Percentiles rank a stretch among this genome's conserved stretches.
These are phyloP conservation scores for Drosophila imparisetae DNA, from an alignment of 2,888 invertebrate genomes.

Conservation along the genomic window DNA sequence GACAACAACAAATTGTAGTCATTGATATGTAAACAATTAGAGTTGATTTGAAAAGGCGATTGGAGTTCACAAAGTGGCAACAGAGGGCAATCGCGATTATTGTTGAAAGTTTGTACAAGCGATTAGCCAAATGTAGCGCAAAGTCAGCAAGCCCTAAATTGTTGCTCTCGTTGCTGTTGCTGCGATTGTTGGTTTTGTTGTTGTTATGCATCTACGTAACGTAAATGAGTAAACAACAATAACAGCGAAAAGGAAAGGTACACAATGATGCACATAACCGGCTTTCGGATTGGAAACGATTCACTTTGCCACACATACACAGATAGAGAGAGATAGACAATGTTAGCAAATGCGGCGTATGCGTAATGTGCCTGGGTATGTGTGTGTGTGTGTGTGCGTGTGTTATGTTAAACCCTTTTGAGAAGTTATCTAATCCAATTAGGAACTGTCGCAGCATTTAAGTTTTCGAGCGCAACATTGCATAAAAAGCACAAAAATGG, in stretches of 20 bases:
- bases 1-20: conserved; percentile 38
- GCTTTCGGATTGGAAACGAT: conserved; percentile 61
- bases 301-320: conserved; percentile 40
- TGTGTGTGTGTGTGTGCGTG: not conserved
- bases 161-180: conserved; percentile 18
- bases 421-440: conserved; percentile 78
- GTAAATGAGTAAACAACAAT: conserved; percentile 58
- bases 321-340: not conserved
- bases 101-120: conserved; percentile 74
- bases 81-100: conserved; percentile 48
- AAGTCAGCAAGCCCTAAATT: conserved; percentile 20
- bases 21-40: conserved; percentile 78
- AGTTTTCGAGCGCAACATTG: conserved; percentile 61
- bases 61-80: conserved; percentile 63
- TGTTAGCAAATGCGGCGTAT: conserved; percentile 41
- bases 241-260: conserved; percentile 54
- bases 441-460: conserved; percentile 72
- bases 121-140: conserved; percentile 69
- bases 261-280: conserved; percentile 68
- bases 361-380: conserved; percentile 39
- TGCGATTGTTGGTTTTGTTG: conserved; percentile 16
- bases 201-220: conserved; percentile 63
- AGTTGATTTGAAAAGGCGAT: conserved; percentile 72
- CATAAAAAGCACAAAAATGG: conserved; percentile 55
- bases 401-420: conserved; percentile 66